Evolutionary conservation across 2,797 vertebrate species (phyloP), one percentile per base, ranked within the genome.

Genomic region (Sebastes iracundus): DNA sequence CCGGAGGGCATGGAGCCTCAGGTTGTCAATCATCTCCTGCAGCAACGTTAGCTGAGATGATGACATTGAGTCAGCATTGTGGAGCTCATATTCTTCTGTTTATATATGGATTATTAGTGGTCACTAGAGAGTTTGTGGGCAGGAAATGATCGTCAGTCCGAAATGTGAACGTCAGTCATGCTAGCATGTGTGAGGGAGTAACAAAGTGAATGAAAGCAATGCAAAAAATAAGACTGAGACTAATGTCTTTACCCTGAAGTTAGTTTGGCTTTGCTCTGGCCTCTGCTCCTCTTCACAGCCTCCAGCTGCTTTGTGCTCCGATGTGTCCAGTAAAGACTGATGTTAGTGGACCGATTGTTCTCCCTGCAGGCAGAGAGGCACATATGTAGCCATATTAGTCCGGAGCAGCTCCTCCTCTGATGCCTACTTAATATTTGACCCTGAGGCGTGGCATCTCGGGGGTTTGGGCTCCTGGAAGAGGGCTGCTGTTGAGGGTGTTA

Each of bases 401-500:
- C 38, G 52, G 63, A 83, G 72, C 60, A 69, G 65, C 63, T 84
- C 49, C 25, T 82, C 55, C 62, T 85, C 67, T 80, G 75, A 82
- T 86, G 80, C 70, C 75, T 78, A 25, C 68, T 82, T 74, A 62
- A 82, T 89, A 59, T 75, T 32, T 85, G 72, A 83, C 80, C 80
- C 65, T 16, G n/a, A 73, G 65, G 58, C 46, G 27, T 4, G 27
- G 42, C 38, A 7, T 55, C 28, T 32, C 2, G 5, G 52, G 60
- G 63, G 62, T 58, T 70, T 53, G 25, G 35, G 22, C 67, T 14
- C 5, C 20, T 27, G 52, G 33, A 59, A 60, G 52, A 62, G 38
- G 33, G 7, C 55, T 61, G 16, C 20, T 81, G 58, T 79, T 59
- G 49, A 49, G 66, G 27, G 56, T 58, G 38, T 62, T 78, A 32